Evolutionary conservation across 2,888 invertebrate genomes (phyloP).

Genomic region (Tipula vernalis): DNA sequence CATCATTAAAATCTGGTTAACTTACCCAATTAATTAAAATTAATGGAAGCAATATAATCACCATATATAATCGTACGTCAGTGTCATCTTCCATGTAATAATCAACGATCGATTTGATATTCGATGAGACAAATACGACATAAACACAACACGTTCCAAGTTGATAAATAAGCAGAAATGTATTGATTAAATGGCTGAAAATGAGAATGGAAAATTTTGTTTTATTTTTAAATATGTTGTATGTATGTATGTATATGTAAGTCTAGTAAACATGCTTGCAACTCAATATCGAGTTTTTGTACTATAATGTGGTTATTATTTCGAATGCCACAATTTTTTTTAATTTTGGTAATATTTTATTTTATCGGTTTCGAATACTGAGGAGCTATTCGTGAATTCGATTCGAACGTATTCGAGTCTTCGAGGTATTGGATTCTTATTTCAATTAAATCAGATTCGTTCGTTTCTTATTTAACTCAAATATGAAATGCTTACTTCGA

Average conservation of each 20-base stretch:
- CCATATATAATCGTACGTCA: conserved; percentile 53
- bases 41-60: conserved; percentile 57
- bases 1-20: not conserved
- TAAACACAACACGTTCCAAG: conserved; percentile 95
- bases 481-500: too few species aligned
- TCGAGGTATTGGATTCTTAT: too few species aligned
- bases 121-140: conserved; percentile 83
- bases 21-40: conserved; percentile 68
- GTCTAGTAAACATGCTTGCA: too few species aligned
- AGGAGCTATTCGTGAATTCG: too few species aligned
- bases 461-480: too few species aligned
- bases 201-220: not conserved
- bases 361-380: too few species aligned
- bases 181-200: conserved; percentile 55
- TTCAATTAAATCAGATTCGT: too few species aligned
- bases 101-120: conserved; percentile 56
- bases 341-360: too few species aligned
- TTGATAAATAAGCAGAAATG: conserved; percentile 75
- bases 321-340: too few species aligned
- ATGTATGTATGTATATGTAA: not conserved
- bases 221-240: not conserved
- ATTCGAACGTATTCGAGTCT: too few species aligned
- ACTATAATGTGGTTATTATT: too few species aligned
- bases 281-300: too few species aligned
- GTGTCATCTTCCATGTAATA: conserved; percentile 39